Evolutionary conservation across 2,888 invertebrate species (phyloP).

Genomic region (Clostera curtula): DNA sequence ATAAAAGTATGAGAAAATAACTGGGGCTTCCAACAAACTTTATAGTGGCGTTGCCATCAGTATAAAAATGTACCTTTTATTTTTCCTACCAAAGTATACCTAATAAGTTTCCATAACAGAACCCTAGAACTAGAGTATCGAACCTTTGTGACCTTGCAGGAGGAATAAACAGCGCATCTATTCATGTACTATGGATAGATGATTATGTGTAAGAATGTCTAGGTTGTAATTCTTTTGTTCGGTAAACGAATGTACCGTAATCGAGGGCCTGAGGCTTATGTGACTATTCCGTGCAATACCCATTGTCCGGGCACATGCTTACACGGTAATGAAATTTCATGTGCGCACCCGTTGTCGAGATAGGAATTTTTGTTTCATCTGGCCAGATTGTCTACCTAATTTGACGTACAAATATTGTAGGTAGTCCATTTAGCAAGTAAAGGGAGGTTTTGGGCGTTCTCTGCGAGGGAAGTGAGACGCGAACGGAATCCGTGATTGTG

Average conservation of each 20-base stretch:
- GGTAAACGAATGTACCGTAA: slow-evolving; percentile 26
- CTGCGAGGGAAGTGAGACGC: slow-evolving; percentile 45
- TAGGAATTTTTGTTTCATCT: slow-evolving; percentile 15
- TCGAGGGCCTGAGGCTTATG: slow-evolving; percentile 18
- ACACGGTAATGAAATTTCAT: slow-evolving; percentile 23
- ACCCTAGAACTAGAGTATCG: too few relatives aligned
- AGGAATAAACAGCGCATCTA: too few relatives aligned
- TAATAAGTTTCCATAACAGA: too few relatives aligned
- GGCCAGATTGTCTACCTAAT: slow-evolving; percentile 19
- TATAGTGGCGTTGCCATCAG: too few relatives aligned
- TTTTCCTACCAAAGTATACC: too few relatives aligned
- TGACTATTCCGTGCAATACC: slow-evolving; percentile 18
- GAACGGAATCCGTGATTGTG: slow-evolving; percentile 60
- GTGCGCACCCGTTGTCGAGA: slow-evolving; percentile 9
- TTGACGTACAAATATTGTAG: slow-evolving; percentile 25
- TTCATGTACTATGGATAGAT: slow-evolving; percentile 11
- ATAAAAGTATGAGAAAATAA: too few relatives aligned
- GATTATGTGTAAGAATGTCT: slow-evolving; percentile 20
- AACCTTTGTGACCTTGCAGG: too few relatives aligned
- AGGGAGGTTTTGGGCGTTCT: slow-evolving; percentile 40
- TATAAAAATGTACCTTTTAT: too few relatives aligned
- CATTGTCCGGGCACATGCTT: slow-evolving; percentile 26
- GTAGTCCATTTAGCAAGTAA: slow-evolving; percentile 39
- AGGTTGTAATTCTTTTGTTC: slow-evolving; percentile 24
- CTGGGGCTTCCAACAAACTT: too few relatives aligned